Evolutionary conservation across 2,888 invertebrate species (phyloP).

Genomic region (Brenthis ino): DNA sequence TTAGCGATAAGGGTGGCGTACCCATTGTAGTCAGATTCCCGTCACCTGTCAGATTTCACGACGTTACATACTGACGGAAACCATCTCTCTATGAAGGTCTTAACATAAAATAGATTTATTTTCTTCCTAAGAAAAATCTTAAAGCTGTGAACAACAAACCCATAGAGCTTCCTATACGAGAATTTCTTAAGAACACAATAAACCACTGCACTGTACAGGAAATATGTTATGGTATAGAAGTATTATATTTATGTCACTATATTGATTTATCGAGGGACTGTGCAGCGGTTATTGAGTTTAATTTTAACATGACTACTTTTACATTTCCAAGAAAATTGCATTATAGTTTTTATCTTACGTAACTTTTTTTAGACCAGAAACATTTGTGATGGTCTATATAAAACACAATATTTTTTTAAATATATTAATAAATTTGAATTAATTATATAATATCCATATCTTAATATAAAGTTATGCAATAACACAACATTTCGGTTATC

Average conservation of each 20-base stretch:
- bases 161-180: background rate
- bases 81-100: conserved; percentile 46
- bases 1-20: conserved; percentile 65
- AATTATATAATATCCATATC: background rate
- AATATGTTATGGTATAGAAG: too few species aligned
- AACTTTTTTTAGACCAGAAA: too few species aligned
- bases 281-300: too few species aligned
- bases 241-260: too few species aligned
- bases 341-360: too few species aligned
- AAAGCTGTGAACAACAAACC: conserved; percentile 8
- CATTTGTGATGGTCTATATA: too few species aligned
- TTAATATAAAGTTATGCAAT: conserved; percentile 9
- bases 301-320: too few species aligned
- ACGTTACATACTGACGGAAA: conserved; percentile 50
- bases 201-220: background rate
- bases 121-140: conserved; percentile 23
- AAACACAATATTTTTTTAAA: too few species aligned
- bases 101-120: conserved; percentile 41
- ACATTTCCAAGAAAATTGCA: too few species aligned
- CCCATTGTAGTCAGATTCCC: conserved; percentile 60
- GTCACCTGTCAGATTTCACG: conserved; percentile 72
- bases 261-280: too few species aligned
- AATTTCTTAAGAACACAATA: background rate
- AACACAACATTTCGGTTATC: conserved; percentile 33
- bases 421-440: too few species aligned